Evolutionary conservation across 2,888 invertebrate genomes (phyloP).

Genomic region (Sesia bembeciformis): DNA sequence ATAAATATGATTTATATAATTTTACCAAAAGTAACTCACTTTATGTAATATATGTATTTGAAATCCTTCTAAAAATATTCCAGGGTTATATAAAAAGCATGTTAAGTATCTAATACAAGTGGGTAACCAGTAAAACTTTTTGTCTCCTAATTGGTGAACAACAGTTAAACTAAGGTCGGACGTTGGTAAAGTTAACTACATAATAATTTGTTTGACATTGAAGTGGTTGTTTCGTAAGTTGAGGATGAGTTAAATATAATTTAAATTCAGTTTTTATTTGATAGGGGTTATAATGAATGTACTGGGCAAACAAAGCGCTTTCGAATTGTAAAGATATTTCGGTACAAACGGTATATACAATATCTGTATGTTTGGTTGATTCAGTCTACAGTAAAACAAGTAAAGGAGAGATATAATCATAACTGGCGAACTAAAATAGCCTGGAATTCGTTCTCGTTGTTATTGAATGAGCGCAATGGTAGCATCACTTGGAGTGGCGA

Average conservation of each 20-base stretch:
- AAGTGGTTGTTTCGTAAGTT: background rate
- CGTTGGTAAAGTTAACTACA: background rate
- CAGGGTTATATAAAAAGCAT: background rate
- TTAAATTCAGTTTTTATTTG: background rate
- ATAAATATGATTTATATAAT: too few species aligned
- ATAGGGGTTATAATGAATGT: background rate
- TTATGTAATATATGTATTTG: too few species aligned
- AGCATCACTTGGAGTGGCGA: slow-evolving; percentile 49
- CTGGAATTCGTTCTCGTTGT: slow-evolving; percentile 54
- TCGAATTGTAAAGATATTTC: background rate
- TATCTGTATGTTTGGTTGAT: background rate
- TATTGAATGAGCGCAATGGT: slow-evolving; percentile 54
- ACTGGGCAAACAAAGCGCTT: background rate
- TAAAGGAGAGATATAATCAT: slow-evolving; percentile 32
- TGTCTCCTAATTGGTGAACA: background rate
- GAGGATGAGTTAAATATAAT: background rate
- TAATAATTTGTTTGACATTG: slow-evolving; percentile 8
- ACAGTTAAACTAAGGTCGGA: background rate
- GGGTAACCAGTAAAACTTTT: background rate
- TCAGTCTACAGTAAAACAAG: background rate
- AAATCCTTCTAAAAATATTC: too few species aligned
- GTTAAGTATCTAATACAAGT: background rate
- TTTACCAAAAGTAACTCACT: too few species aligned
- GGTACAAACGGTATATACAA: background rate
- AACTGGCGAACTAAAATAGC: slow-evolving; percentile 48